Percentiles rank a stretch among this genome's conserved stretches.
Evolutionary conservation across 2,888 invertebrate species (phyloP).

Genomic region (Drosophila merina): DNA sequence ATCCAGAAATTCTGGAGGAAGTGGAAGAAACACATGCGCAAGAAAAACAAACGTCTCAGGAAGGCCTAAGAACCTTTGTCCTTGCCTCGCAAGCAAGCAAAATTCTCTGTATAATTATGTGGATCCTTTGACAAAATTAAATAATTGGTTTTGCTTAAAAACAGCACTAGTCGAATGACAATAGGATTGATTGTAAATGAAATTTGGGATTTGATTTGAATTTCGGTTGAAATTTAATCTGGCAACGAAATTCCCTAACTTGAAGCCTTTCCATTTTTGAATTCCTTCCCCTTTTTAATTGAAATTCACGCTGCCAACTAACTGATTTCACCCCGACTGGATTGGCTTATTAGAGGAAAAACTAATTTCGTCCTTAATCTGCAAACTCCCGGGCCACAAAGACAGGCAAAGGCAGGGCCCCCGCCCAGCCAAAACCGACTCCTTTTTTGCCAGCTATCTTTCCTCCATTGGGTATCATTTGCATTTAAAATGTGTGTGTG

Average conservation of each 20-base stretch:
- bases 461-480: constrained; percentile 59
- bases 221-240: background rate
- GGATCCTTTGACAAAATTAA: background rate
- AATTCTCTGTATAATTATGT: background rate
- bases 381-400: constrained; percentile 36
- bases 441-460: background rate
- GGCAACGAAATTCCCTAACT: background rate
- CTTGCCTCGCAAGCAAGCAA: background rate
- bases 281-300: constrained; percentile 2
- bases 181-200: too few species aligned
- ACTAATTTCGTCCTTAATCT: constrained; percentile 68
- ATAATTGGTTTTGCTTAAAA: too few species aligned
- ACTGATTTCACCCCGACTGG: constrained; percentile 35
- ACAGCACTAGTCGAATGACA: too few species aligned
- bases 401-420: constrained; percentile 9
- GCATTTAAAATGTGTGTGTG: constrained; percentile 60
- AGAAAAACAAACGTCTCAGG: constrained; percentile 52
- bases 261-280: background rate
- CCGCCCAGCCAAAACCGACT: too few species aligned
- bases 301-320: constrained; percentile 39
- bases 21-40: constrained; percentile 59
- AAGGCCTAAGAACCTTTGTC: constrained; percentile 16
- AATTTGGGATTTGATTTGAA: too few species aligned
- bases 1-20: constrained; percentile 80
- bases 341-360: constrained; percentile 57